Percentiles rank a stretch among this genome's conserved stretches.
Conservation (phyloP, 1,140 invertebrate species). For the Neocloeon triangulifer region DNA sequence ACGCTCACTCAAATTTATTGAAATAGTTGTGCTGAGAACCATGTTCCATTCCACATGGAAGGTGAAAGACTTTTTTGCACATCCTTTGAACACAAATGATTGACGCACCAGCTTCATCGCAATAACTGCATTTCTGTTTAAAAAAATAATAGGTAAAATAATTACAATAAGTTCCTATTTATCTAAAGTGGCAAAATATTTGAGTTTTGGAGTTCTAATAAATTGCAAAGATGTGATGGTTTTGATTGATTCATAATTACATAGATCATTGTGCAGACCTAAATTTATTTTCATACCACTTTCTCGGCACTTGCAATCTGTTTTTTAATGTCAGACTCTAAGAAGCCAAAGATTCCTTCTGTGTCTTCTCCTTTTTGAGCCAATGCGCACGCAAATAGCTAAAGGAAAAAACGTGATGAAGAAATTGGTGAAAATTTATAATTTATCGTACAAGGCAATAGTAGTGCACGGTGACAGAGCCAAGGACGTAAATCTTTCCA, state of each 20-base stretch:
- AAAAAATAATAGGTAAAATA: conserved; percentile 9
- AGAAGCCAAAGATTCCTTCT: conserved; percentile 35
- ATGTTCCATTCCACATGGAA: conserved; percentile 30
- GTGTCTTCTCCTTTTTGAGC: conserved; percentile 29
- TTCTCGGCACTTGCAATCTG: conserved; percentile 27
- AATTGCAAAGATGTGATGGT: too few relatives aligned
- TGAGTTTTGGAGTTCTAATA: too few relatives aligned
- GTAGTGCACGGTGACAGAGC: conserved; percentile 8
- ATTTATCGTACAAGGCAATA: conserved; percentile 10
- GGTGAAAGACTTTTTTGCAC: conserved; percentile 34
- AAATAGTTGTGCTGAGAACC: conserved; percentile 28
- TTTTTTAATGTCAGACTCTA: conserved; percentile 28
- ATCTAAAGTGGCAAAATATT: too few relatives aligned
- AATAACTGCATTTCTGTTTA: conserved; percentile 35
- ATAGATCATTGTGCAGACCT: too few relatives aligned
- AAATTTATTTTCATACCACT: too few relatives aligned
- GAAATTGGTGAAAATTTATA: not conserved
- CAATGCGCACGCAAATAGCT: conserved; percentile 34
- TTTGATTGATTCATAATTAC: too few relatives aligned
- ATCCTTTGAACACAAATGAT: conserved; percentile 27
- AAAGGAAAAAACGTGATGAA: conserved; percentile 8
- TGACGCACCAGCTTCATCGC: conserved; percentile 26
- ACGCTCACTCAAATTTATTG: conserved; percentile 30
- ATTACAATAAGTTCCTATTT: conserved; percentile 1
- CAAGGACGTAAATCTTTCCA: conserved; percentile 8